Base-by-base conservation (phyloP, 2,113 vertebrate genomes). In the Pica pica region DNA sequence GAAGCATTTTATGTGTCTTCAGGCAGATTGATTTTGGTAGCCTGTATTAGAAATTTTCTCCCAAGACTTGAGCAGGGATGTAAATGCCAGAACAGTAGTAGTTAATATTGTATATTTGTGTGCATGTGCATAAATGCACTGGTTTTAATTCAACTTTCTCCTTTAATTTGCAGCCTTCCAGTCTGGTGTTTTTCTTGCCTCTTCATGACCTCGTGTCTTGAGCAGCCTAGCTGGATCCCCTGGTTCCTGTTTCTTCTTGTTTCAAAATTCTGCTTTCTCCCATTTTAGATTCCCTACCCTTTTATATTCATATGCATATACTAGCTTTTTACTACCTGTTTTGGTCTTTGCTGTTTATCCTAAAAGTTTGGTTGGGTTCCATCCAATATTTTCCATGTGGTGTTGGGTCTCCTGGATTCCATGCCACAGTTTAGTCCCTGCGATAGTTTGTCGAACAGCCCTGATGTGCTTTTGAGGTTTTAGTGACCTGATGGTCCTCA, bases 131-230 rank as follows among this genome's bases (percentile, higher is more conserved):
- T 56, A 88, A 94, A 60, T 52, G 50, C 88, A 49, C 82, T 89
- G 92, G 52, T 97, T 96, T 97, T 96, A 97, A 97, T 93, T 95
- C 79, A 60, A 41, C 92, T 97, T 96, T 97, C 90, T 97, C 47
- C 93, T 97, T 96, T 97, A 88, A 96, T 97, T 97, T 97, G 92
- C 95, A 96, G 96, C 93, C 31, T 88, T 94, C 94, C 92, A 83
- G 94, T 94, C 85, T 97, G 96, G 79, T 97, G 95, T 95, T 95
- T 97, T 83, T 96, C 93, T 96, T 95, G 92, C 90, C 88, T 96
- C 95, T 95, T 96, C 96, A 92, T 90, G 94, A 73, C 95, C 28
- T 96, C 85, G 68, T 96, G 90, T 96, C 92, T 96, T 96, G 94
- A 96, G 82, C 94, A 95, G 93, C 94, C 94, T 97, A 89, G 52